phyloP scores from a whole-genome alignment of 2,113 vertebrate species.

The Elachura formosa region DNA sequence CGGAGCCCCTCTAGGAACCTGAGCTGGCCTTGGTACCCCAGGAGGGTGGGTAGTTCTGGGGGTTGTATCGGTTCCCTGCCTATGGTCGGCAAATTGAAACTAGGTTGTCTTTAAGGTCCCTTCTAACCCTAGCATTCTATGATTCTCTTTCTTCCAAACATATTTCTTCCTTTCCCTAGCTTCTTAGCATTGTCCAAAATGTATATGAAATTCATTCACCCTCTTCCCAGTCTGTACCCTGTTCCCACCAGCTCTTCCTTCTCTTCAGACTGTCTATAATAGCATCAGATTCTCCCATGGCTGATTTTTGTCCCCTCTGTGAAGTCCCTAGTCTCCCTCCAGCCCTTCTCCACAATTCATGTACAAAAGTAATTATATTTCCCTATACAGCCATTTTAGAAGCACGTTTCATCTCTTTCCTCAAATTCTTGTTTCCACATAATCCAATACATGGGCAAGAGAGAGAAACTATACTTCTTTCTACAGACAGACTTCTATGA shows the following conservation, averaged over 20 bases:
- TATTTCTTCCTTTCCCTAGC: neutral
- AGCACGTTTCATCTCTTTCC: neutral
- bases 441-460: rapidly evolving
- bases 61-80: neutral
- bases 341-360: neutral
- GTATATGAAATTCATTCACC: neutral
- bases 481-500: neutral
- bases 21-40: too few species aligned
- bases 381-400: neutral
- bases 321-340: neutral
- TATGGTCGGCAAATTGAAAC: neutral
- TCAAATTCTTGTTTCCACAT: neutral
- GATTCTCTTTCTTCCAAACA: neutral
- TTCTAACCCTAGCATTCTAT: neutral
- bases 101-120: neutral
- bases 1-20: too few species aligned
- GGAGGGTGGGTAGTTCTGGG: too few species aligned
- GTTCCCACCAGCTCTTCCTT: neutral
- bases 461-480: neutral
- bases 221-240: neutral
- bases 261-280: neutral
- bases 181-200: neutral
- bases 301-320: neutral
- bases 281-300: neutral
- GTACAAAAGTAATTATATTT: neutral